Conservation (phyloP, 2,888 invertebrate species). For the Platycheirus rosarum region DNA sequence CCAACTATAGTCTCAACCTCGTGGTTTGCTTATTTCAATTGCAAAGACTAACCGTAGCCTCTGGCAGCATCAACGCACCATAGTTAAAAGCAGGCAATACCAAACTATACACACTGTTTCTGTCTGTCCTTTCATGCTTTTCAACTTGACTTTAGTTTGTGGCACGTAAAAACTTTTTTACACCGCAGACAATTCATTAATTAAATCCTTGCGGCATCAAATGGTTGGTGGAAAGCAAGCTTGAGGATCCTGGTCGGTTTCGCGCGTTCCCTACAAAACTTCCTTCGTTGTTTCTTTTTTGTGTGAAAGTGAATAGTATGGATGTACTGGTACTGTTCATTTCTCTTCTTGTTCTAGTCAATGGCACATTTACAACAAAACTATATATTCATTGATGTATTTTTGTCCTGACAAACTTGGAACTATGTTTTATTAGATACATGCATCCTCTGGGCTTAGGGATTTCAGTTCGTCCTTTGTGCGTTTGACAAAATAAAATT, state of each 20-base stretch:
- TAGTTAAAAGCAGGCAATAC: slow-evolving; percentile 8
- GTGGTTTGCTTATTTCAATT: slow-evolving; percentile 44
- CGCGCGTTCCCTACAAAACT: background rate
- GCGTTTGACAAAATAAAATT: slow-evolving; percentile 19
- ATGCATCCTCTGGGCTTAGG: background rate
- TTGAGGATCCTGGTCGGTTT: background rate
- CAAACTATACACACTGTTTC: background rate
- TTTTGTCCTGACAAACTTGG: background rate
- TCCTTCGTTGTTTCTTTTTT: slow-evolving; percentile 13
- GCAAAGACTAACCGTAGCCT: slow-evolving; percentile 9
- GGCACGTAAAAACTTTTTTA: slow-evolving; percentile 54
- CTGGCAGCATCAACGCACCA: background rate
- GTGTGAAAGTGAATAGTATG: slow-evolving; percentile 35
- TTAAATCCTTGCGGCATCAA: slow-evolving; percentile 65
- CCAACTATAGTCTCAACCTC: slow-evolving; percentile 1
- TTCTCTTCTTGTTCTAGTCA: background rate
- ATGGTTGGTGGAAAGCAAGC: background rate
- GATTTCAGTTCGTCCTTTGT: slow-evolving; percentile 1
- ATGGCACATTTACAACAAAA: slow-evolving; percentile 22
- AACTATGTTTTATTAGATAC: slow-evolving; percentile 5
- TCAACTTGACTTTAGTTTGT: slow-evolving; percentile 35
- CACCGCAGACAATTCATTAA: slow-evolving; percentile 71
- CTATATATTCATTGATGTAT: slow-evolving; percentile 42
- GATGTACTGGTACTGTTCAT: slow-evolving; percentile 27
- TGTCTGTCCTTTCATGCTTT: background rate